Evolutionary conservation across 2,113 vertebrate species (phyloP).

Genomic region (Brachyhypopomus gauderio): DNA sequence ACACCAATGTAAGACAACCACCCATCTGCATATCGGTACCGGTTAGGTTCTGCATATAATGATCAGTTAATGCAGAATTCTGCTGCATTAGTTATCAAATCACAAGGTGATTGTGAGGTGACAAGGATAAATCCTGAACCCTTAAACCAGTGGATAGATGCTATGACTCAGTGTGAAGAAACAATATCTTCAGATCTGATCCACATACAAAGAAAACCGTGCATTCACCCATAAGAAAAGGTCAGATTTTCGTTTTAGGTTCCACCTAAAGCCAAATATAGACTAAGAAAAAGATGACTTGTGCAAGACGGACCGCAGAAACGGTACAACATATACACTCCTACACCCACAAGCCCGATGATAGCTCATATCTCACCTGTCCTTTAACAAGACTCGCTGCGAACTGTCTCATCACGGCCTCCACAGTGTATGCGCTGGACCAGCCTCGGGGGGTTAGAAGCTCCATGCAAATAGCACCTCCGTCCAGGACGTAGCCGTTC

Average conservation of each 20-base stretch:
- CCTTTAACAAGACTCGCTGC: constrained; percentile 98
- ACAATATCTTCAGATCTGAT: not conserved
- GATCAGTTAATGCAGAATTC: not conserved
- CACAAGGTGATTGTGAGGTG: not conserved
- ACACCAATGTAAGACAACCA: not conserved
- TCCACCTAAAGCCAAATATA: no score
- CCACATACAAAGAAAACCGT: not conserved
- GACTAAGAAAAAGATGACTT: not conserved
- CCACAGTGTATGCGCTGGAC: constrained; percentile 99
- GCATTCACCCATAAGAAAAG: not conserved
- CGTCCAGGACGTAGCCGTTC: constrained; percentile 98
- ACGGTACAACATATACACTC: not conserved
- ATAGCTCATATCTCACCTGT: constrained; percentile 98
- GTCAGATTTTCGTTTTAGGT: not conserved
- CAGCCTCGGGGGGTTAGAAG: constrained; percentile 96
- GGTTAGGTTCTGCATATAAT: not conserved
- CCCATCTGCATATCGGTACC: not conserved
- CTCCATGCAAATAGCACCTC: constrained; percentile 99
- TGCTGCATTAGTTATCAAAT: not conserved
- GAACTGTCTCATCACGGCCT: constrained; percentile 99
- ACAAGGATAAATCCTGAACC: not conserved
- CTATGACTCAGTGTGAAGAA: not conserved
- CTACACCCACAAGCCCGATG: not conserved
- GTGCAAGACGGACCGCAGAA: not conserved
- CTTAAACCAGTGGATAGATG: not conserved